A percentile compares a stretch with the other conserved stretches of the same genome.
phyloP scores from a whole-genome alignment of 1,140 invertebrate species.

The Caerostris extrusa region DNA sequence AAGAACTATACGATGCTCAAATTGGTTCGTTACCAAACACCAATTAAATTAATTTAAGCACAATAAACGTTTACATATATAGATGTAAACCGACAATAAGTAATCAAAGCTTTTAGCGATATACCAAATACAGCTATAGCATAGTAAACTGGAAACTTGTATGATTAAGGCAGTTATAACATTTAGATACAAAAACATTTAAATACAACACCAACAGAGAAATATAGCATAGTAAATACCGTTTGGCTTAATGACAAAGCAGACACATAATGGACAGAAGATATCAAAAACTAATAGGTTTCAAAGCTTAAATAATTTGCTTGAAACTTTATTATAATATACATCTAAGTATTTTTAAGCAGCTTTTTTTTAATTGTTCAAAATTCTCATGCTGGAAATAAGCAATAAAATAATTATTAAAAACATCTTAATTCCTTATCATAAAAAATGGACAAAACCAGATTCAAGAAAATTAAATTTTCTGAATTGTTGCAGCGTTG shows the following conservation, averaged over 20 bases:
- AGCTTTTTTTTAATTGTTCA: too few species aligned
- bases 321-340: too few species aligned
- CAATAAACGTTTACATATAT: background rate
- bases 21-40: background rate
- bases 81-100: background rate
- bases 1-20: conserved; percentile 9
- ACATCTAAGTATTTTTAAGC: too few species aligned
- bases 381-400: too few species aligned
- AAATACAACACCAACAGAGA: background rate
- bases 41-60: background rate
- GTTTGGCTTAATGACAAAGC: background rate
- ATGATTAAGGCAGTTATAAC: background rate
- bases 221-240: background rate
- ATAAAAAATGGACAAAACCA: too few species aligned
- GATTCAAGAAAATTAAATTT: too few species aligned
- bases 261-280: background rate
- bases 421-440: too few species aligned
- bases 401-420: too few species aligned
- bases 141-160: background rate
- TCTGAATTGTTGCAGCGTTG: too few species aligned
- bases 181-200: background rate
- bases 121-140: background rate
- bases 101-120: background rate
- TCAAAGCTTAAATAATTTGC: too few species aligned
- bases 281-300: too few species aligned